phyloP scores from a whole-genome alignment of 2,113 vertebrate species.

The Cryptomyrus ogoouensis region DNA sequence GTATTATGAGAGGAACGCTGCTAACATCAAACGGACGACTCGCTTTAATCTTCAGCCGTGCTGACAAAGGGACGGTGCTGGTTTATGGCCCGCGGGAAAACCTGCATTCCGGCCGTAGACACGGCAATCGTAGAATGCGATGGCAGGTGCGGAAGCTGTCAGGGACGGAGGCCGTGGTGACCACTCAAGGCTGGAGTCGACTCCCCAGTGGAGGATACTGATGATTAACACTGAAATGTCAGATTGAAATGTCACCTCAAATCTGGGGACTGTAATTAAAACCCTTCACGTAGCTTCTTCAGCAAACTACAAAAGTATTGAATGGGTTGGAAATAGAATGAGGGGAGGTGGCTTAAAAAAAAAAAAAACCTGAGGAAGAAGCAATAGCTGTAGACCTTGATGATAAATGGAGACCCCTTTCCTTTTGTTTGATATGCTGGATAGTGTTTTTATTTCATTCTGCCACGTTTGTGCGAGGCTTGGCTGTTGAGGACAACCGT shows the following conservation, averaged over 20 bases:
- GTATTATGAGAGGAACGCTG: conserved; percentile 19
- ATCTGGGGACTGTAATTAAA: conserved; percentile 22
- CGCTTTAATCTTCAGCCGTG: conserved; percentile 58
- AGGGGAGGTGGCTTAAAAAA: background rate
- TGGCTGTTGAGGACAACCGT: background rate
- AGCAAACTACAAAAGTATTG: background rate
- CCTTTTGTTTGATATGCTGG: background rate
- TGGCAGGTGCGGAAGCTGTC: background rate
- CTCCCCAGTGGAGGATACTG: conserved; percentile 7
- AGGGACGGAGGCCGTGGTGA: background rate
- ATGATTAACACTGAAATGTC: conserved; percentile 20
- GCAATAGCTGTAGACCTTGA: background rate
- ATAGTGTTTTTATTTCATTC: background rate
- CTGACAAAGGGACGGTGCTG: conserved; percentile 44
- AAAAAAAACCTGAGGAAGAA: background rate
- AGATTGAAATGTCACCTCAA: conserved; percentile 22
- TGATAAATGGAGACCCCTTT: background rate
- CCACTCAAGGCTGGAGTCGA: background rate
- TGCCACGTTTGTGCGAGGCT: background rate
- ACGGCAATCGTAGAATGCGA: background rate
- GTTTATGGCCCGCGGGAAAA: background rate
- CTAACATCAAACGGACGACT: conserved; percentile 56
- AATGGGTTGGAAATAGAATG: conserved; percentile 1
- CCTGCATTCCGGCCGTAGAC: background rate
- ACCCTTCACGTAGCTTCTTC: background rate